Evolutionary conservation across 2,888 invertebrate species (phyloP).

Genomic region (Monochamus alternatus): DNA sequence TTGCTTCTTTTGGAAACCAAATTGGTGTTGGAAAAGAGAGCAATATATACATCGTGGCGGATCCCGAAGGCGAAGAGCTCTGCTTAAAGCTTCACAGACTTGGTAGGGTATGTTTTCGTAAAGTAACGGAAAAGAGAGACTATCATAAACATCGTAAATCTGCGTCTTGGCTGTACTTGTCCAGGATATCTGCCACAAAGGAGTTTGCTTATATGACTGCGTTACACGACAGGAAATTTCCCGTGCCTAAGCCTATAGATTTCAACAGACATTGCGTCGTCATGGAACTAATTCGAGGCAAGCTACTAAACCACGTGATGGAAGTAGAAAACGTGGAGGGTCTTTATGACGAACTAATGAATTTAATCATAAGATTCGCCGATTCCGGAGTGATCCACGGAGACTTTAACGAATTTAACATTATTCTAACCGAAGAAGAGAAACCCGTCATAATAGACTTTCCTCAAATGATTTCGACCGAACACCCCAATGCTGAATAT

Average conservation of each 20-base stretch:
- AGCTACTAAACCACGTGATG: constrained; percentile 81
- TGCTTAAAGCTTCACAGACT: constrained; percentile 95
- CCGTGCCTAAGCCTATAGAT: constrained; percentile 95
- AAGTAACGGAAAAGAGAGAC: constrained; percentile 95
- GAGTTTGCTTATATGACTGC: constrained; percentile 99
- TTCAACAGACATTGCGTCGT: constrained; percentile 96
- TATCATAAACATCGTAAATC: constrained; percentile 94
- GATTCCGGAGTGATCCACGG: constrained; percentile 98
- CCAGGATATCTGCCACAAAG: constrained; percentile 95
- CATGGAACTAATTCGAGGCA: constrained; percentile 93
- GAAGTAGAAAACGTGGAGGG: constrained; percentile 80
- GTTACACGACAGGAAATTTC: constrained; percentile 90
- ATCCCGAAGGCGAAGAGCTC: constrained; percentile 84
- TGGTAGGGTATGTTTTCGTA: constrained; percentile 96
- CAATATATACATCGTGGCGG: constrained; percentile 92
- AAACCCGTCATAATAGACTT: constrained; percentile 95
- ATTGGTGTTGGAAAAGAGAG: constrained; percentile 99
- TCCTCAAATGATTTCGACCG: constrained; percentile 98
- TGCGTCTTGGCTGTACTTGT: constrained; percentile 96
- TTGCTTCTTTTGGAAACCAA: constrained; percentile 95
- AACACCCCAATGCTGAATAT: constrained; percentile 92
- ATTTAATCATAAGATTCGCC: constrained; percentile 90
- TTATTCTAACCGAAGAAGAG: constrained; percentile 88
- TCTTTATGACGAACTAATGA: constrained; percentile 95
- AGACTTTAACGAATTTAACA: constrained; percentile 99